Conservation (phyloP, 2,888 invertebrate genomes). For the Drosophila mettleri region DNA sequence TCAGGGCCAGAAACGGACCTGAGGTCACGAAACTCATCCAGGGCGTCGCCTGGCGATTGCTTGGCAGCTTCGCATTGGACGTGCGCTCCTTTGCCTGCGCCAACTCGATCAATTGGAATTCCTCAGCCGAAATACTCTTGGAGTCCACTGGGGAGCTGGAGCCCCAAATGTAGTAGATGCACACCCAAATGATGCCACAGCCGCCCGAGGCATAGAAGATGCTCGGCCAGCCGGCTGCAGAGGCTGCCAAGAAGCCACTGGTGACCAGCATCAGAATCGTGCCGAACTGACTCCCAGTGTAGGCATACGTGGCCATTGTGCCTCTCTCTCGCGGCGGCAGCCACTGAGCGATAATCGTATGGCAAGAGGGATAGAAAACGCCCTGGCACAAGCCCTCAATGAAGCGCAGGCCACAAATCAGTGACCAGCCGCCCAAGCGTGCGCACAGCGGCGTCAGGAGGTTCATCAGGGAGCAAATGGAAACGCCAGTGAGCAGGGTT, state of each 20-base stretch:
- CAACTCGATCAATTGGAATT: slow-evolving; percentile 88
- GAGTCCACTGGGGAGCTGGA: slow-evolving; percentile 89
- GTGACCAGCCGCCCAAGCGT: slow-evolving; percentile 87
- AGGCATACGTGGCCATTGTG: slow-evolving; percentile 88
- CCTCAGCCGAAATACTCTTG: slow-evolving; percentile 87
- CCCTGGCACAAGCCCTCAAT: slow-evolving; percentile 90
- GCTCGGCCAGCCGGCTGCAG: slow-evolving; percentile 90
- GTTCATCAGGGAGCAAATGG: slow-evolving; percentile 88
- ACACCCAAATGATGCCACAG: slow-evolving; percentile 89
- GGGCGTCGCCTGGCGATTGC: slow-evolving; percentile 86
- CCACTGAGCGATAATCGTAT: slow-evolving; percentile 90
- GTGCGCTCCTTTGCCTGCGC: slow-evolving; percentile 59
- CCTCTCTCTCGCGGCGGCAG: slow-evolving; percentile 89
- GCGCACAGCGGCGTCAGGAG: slow-evolving; percentile 90
- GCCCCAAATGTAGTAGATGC: slow-evolving; percentile 88
- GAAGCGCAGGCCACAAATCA: slow-evolving; percentile 87
- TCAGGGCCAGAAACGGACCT: slow-evolving; percentile 90
- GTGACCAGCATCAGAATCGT: slow-evolving; percentile 90
- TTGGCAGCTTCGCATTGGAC: slow-evolving; percentile 43
- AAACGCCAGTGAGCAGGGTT: slow-evolving; percentile 87
- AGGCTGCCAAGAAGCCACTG: slow-evolving; percentile 91
- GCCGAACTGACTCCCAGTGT: slow-evolving; percentile 91
- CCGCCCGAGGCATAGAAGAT: slow-evolving; percentile 91
- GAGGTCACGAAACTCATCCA: slow-evolving; percentile 91
- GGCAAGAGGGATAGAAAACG: slow-evolving; percentile 88